Evolutionary conservation across 1,140 invertebrate species (phyloP).

Genomic region (Drosophila sturtevanti): DNA sequence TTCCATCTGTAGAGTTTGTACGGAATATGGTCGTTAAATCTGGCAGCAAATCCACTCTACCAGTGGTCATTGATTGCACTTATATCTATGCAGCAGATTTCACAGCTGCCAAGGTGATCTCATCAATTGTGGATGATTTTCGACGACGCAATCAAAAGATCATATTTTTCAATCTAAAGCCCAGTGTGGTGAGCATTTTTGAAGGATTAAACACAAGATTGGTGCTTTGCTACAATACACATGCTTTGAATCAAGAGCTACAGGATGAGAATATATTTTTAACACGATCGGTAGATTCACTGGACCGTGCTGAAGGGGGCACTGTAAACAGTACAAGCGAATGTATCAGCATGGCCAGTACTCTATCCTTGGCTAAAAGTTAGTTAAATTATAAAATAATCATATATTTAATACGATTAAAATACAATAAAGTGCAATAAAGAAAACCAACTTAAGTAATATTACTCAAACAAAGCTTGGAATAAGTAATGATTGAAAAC

Average conservation of each 20-base stretch:
- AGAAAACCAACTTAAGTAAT: background rate
- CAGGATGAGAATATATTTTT: constrained; percentile 52
- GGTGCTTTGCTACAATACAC: constrained; percentile 88
- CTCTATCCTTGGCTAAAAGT: constrained; percentile 38
- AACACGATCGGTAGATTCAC: constrained; percentile 52
- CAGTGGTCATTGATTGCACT: constrained; percentile 93
- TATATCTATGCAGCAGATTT: constrained; percentile 92
- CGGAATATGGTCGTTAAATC: constrained; percentile 91
- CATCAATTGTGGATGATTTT: constrained; percentile 89
- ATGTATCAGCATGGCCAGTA: constrained; percentile 65
- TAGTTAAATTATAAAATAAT: background rate
- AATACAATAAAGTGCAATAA: background rate
- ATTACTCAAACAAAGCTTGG: no score
- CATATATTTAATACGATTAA: background rate
- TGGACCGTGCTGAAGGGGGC: constrained; percentile 42
- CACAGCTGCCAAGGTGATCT: constrained; percentile 90
- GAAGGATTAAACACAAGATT: constrained; percentile 89
- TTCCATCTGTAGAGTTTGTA: constrained; percentile 94
- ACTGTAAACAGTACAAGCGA: constrained; percentile 39
- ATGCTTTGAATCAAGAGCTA: constrained; percentile 87
- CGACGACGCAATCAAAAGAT: constrained; percentile 87
- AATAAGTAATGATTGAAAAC: no score
- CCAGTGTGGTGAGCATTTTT: constrained; percentile 90
- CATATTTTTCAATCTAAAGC: constrained; percentile 92
- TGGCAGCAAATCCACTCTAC: constrained; percentile 86